Evolutionary conservation across 2,888 invertebrate genomes (phyloP), one percentile per base, ranked within the genome.

Genomic region (Pyrochroa serraticornis): DNA sequence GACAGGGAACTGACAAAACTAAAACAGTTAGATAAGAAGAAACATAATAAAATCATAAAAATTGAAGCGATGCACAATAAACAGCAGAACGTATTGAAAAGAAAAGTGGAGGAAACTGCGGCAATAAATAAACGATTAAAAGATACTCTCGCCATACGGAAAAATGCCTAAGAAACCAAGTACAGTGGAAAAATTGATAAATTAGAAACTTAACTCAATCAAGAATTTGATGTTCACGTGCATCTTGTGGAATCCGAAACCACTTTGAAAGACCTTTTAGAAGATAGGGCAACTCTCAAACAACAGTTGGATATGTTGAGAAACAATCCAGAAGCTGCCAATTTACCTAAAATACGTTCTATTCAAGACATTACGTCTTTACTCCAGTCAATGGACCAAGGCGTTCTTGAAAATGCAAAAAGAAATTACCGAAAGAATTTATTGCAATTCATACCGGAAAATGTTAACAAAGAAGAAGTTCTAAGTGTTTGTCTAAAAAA

Each of bases 101-200:
- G 95, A 33, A 95, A 95, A 79, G 89, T 94, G 75, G 95, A 95
- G 77, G 93, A 94, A 77, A 92, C 92, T 0, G 86, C 89, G 31
- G 91, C 93, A 0, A 87, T 91, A 7, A 95, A 93, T 67, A 93
- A 91, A 76, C 81, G 93, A 48, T 82, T 93, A 2, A 92, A 92
- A 84, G 87, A 88, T 70, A 87, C 88, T 0, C 70, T 90, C 12
- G 85, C 87, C 1, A 75, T 85, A 7, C 86, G 89, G 65, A 86
- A 85, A 70, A 80, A 80, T 36, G 82, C 83, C 0, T 83, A 83
- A 31, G 81, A 82, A 80, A 78, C 0, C 7, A 81, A 83, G 37
- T 81, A 80, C 60, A 60, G 41, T 9, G 75, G 75, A 6, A 81
- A 77, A 62, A 64, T 68, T 1, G 79, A 80, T 44, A 68, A 69